Evolutionary conservation across 2,888 invertebrate genomes (phyloP), one percentile per base, ranked within the genome.

Genomic region (Drosophila setosimentum): DNA sequence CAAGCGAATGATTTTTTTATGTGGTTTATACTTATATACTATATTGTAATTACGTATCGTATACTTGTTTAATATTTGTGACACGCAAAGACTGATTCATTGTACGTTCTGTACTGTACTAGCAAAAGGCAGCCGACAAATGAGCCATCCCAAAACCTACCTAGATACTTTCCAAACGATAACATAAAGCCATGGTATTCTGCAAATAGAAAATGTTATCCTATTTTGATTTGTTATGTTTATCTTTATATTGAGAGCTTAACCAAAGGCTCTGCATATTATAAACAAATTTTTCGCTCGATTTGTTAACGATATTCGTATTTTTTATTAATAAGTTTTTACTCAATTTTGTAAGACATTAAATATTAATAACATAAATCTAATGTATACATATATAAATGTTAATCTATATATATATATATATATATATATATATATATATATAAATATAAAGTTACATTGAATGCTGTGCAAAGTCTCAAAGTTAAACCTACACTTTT

Each of bases 81-180:
- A 87, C 89, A 84, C 77, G 83, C 84, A 90, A 90, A 89, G 89
- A 89, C 89, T 89, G 89, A 89, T 84, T 84, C 89, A 83, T 78
- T 79, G 80, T 87, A 78, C 73, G 80, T 76, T 82, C 80, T 70
- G 33, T 54, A 72, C 66, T 68, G 71, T 79, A 77, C 68, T 79
- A 69, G 65, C 68, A 64, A 63, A 63, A 68, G 53, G 40, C 49
- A 73, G 55, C 32, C 62, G 33, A 59, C 6, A 55, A 62, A 40
- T 48, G 58, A 64, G 42, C 61, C 50, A 55, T 18, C 32, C 63
- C 37, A 29, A 29, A 49, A 61, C 67, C 40, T 49, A 37, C 49
- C 42, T 51, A 33, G 40, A 55, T 21, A 48, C 32, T 58, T 30
- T 49, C 24, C 5, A 57, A 67, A 51, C 45, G 33, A 35, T 42